Base-by-base conservation (phyloP, 2,797 vertebrate species). In the Echeneis naucrates region DNA sequence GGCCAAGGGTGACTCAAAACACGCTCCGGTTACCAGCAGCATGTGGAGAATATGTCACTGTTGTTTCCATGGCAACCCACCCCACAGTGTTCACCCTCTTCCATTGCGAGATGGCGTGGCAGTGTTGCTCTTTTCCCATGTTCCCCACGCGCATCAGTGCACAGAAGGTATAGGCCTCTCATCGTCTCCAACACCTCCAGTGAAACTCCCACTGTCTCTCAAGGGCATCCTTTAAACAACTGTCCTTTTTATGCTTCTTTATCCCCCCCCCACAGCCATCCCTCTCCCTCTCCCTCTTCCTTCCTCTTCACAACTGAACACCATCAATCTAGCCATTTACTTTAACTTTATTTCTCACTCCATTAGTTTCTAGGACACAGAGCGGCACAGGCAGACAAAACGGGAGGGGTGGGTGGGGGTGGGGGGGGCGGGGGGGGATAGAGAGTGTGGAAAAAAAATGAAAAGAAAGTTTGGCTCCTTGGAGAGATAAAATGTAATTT, bases 401-500 rank as follows among this genome's bases (percentile, higher is more conserved):
- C 2, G 19, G 3, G 17, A 17, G 40, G 17, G 2, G 2, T n/a
- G 37, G 14, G 11, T 10, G 59, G 33, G 40, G 7, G 47, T n/a
- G 40, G 40, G 17, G 2, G 2, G 37, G 14, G 11, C 10, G 59
- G 33, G 40, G 7, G 47, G 23, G 13, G 35, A 30, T 10, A 56
- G 58, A 58, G 66, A 30, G 59, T 33, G 53, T 61, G 61, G 60
- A 67, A 85, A 82, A 87, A 87, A 87, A 87, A 83, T 6, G 32
- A 86, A 84, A 81, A 82, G 75, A 86, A 88, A 92, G 88, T 92
- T 91, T 87, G 80, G 77, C 85, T 91, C 92, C 89, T 89, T 55
- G 60, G 88, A 90, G 91, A 93, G 88, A 88, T 88, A 88, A 94
- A 94, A 93, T 92, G 90, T 91, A 92, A 94, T 94, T 94, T 95